Percentiles rank a stretch among this genome's conserved stretches.
Conservation (phyloP, 1,140 invertebrate genomes). For the Lutraria rhynchaena region DNA sequence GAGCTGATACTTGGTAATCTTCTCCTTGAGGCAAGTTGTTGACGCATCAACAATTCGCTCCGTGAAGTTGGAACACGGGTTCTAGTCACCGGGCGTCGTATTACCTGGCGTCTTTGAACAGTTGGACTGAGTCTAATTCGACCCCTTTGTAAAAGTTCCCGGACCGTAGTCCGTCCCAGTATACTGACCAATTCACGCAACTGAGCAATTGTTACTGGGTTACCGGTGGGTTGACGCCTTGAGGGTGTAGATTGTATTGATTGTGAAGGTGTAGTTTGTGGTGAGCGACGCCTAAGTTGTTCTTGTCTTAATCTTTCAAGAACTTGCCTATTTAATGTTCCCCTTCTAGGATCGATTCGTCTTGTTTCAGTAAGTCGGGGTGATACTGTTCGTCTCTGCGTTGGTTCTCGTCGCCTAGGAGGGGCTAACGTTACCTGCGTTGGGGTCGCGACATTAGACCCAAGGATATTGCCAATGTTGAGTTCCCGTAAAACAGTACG, state of each 20-base stretch:
- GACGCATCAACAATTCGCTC: background rate
- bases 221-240: too few species aligned
- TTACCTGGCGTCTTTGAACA: conserved; percentile 20
- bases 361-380: too few species aligned
- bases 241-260: too few species aligned
- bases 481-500: conserved; percentile 22
- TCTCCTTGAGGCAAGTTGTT: too few species aligned
- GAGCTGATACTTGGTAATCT: too few species aligned
- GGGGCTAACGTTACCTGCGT: background rate
- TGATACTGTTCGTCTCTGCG: too few species aligned
- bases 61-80: conserved; percentile 3
- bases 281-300: too few species aligned
- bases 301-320: too few species aligned
- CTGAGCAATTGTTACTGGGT: background rate
- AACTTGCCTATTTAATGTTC: too few species aligned
- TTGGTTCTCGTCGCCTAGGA: background rate
- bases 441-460: conserved; percentile 13
- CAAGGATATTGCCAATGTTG: conserved; percentile 39
- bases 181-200: conserved; percentile 2
- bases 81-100: background rate
- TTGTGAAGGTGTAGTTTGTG: too few species aligned
- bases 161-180: conserved; percentile 10
- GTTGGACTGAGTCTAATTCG: conserved; percentile 2
- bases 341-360: too few species aligned
- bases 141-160: conserved; percentile 7